Evolutionary conservation across 2,888 invertebrate species (phyloP).

Genomic region (Cheilosia soror): DNA sequence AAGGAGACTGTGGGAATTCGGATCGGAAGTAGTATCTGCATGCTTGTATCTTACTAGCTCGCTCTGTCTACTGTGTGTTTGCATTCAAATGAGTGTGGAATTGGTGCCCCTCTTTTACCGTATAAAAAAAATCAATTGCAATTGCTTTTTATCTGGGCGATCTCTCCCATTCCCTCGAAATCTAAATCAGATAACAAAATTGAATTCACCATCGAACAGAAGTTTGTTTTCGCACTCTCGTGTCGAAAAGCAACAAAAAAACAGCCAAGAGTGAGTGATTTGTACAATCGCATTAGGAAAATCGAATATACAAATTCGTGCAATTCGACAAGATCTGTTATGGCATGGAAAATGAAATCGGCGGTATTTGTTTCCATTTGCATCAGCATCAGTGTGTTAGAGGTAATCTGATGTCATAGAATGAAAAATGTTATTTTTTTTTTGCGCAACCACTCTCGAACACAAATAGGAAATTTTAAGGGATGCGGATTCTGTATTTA

Average conservation of each 20-base stretch:
- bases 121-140: constrained; percentile 60
- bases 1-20: constrained; percentile 34
- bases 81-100: constrained; percentile 62
- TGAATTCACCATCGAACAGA: constrained; percentile 49
- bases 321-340: constrained; percentile 33
- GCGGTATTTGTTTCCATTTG: constrained; percentile 8
- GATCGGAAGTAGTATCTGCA: constrained; percentile 38
- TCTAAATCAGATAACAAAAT: constrained; percentile 59
- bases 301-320: constrained; percentile 54
- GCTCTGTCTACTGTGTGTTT: constrained; percentile 10
- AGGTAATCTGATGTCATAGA: constrained; percentile 15
- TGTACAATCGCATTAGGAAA: constrained; percentile 71
- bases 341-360: constrained; percentile 46
- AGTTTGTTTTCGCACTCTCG: constrained; percentile 42
- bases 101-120: constrained; percentile 7
- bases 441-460: no score
- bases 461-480: no score
- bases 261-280: constrained; percentile 53
- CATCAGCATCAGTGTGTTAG: constrained; percentile 12
- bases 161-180: constrained; percentile 8
- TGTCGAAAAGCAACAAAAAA: constrained; percentile 26
- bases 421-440: no score
- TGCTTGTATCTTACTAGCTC: not conserved
- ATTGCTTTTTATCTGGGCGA: constrained; percentile 51
- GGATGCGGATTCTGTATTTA: no score